Evolutionary conservation across 1,140 invertebrate genomes (phyloP), one percentile per base, ranked within the genome.

Genomic region (Ooceraea biroi): DNA sequence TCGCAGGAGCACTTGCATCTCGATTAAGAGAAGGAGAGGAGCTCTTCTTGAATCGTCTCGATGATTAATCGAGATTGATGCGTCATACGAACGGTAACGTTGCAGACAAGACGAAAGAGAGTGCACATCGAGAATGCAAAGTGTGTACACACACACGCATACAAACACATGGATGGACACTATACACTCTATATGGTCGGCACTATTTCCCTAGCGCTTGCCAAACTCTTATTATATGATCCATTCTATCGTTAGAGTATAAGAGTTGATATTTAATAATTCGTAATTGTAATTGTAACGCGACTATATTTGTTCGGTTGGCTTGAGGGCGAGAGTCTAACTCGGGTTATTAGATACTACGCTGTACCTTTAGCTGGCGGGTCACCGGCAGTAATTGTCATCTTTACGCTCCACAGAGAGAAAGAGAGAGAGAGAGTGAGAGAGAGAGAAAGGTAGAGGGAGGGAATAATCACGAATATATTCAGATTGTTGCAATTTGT

Each of bases 341-440:
- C 93, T 94, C 94, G 94, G 93, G 94, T 94, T 94, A 94, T 92
- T 94, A 94, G 93, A 94, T 94, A 94, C 94, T 94, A 94, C 94
- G 93, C 93, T 94, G 94, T 94, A 94, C 94, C 94, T 94, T 94
- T 94, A 92, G 92, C 93, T 92, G 92, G 89, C 91, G 92, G 91
- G 90, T 87, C 74, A 85, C 88, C 88, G 58, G 68, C 76, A 71
- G 63, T 58, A 80, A 57, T 30, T 80, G 76, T 80, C 76, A 80
- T 71, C 76, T 69, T 71, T 30, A n/a, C 17, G 76, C 65, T 80
- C 63, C 76, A 46, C 36, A 44, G 41, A 76, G 63, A 12, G 58
- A 78, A 44, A 61, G 30, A 41, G 17, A 63, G 30, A n/a, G 10
- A 63, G 30, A 7, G 7, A 44, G 17, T 14, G 17, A 65, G 65